phyloP scores from a whole-genome alignment of 2,888 invertebrate species.

The Neoitamus cyanurus region DNA sequence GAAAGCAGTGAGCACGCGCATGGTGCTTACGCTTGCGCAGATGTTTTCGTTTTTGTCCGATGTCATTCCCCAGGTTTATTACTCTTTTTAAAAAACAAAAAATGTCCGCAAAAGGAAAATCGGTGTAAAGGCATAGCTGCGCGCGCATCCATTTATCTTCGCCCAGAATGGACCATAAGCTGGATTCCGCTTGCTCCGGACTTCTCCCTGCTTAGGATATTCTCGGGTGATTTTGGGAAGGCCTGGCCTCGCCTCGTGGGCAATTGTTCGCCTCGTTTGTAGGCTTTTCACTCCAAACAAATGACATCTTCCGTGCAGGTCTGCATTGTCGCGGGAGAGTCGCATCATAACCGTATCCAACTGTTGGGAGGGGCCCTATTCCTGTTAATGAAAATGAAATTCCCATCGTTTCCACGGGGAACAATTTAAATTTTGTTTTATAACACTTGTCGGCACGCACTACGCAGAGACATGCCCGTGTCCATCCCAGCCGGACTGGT shows the following conservation, averaged over 20 bases:
- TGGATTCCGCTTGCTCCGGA: background rate
- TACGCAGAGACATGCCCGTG: background rate
- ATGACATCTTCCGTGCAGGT: conserved; percentile 21
- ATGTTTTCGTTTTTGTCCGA: conserved; percentile 29
- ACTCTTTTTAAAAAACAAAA: background rate
- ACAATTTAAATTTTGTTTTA: conserved; percentile 18
- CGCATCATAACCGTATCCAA: background rate
- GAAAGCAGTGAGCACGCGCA: conserved; percentile 39
- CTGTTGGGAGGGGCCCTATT: background rate
- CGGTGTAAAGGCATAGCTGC: conserved; percentile 30
- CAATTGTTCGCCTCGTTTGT: conserved; percentile 42
- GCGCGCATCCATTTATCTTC: conserved; percentile 40
- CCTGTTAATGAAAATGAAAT: background rate
- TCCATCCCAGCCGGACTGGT: background rate
- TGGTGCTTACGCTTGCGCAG: background rate
- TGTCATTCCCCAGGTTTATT: conserved; percentile 3
- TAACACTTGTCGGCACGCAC: conserved; percentile 12
- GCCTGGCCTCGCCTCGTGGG: background rate
- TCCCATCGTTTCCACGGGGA: background rate
- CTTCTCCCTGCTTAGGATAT: background rate
- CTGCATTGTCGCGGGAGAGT: background rate
- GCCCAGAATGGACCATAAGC: conserved; percentile 20
- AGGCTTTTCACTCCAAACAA: conserved; percentile 34
- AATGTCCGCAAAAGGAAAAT: conserved; percentile 35
- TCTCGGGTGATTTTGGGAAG: background rate